Conservation (phyloP, 2,888 invertebrate species). For the Caradrina clavipalpis region DNA sequence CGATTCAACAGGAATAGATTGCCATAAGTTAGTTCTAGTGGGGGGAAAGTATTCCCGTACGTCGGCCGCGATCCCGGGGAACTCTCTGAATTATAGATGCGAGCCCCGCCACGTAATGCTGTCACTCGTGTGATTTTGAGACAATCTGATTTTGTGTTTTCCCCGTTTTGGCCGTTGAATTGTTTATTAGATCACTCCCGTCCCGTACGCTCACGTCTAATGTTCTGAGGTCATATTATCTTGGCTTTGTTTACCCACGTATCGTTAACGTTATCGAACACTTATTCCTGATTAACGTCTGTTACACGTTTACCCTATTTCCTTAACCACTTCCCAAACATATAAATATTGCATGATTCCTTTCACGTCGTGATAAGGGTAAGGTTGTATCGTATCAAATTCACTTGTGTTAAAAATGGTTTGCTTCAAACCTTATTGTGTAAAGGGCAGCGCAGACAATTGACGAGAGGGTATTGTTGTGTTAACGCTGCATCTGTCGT, state of each 20-base stretch:
- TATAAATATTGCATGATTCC: slow-evolving; percentile 68
- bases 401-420: slow-evolving; percentile 48
- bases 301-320: slow-evolving; percentile 60
- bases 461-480: slow-evolving; percentile 28
- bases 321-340: slow-evolving; percentile 59
- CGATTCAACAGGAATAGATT: slow-evolving; percentile 77
- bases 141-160: slow-evolving; percentile 90
- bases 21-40: slow-evolving; percentile 74
- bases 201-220: slow-evolving; percentile 81
- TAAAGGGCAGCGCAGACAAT: slow-evolving; percentile 17
- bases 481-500: slow-evolving; percentile 35
- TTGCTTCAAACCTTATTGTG: slow-evolving; percentile 27
- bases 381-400: slow-evolving; percentile 50
- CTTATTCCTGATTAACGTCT: slow-evolving; percentile 67
- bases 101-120: slow-evolving; percentile 80
- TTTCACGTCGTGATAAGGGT: slow-evolving; percentile 63
- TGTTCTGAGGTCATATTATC: slow-evolving; percentile 79
- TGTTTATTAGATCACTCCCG: slow-evolving; percentile 85
- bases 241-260: slow-evolving; percentile 69
- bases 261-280: slow-evolving; percentile 65
- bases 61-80: slow-evolving; percentile 67
- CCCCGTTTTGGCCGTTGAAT: slow-evolving; percentile 88
- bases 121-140: slow-evolving; percentile 90
- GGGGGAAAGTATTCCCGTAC: slow-evolving; percentile 77
- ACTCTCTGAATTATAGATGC: slow-evolving; percentile 87